These are phyloP conservation scores for Sporophila hypoxantha DNA, from an alignment of 2,113 vertebrate species.

Conservation along the genomic window DNA sequence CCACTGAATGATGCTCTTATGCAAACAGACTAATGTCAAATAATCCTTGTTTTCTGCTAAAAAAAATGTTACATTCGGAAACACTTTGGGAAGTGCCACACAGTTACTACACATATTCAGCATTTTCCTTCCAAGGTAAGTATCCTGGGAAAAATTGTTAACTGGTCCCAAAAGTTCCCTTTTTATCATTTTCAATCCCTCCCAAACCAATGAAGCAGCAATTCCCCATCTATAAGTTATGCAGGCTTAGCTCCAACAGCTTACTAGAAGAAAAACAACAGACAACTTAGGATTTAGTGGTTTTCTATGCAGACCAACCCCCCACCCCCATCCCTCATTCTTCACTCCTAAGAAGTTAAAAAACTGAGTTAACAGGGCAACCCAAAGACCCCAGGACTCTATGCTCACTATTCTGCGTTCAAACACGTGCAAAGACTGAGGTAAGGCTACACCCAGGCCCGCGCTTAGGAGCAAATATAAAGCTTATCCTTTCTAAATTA, in stretches of 20 bases:
- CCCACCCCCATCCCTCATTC: background rate
- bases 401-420: background rate
- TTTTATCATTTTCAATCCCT: background rate
- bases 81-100: background rate
- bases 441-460: background rate
- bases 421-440: background rate
- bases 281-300: background rate
- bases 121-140: background rate
- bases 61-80: background rate
- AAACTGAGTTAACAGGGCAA: background rate
- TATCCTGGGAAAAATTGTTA: background rate
- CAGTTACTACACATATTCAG: background rate
- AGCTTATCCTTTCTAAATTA: slow-evolving; percentile 9
- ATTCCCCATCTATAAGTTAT: background rate
- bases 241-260: background rate
- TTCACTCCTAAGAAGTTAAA: background rate
- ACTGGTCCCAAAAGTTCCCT: background rate
- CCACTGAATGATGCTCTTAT: background rate
- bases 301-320: background rate
- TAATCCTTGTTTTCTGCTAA: background rate
- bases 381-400: background rate
- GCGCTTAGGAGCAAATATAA: background rate
- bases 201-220: background rate
- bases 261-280: slow-evolving; percentile 3
- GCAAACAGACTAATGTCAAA: background rate